Evolutionary conservation across 2,888 invertebrate species (phyloP), one percentile per base, ranked within the genome.

Genomic region (Xestia ashworthii): DNA sequence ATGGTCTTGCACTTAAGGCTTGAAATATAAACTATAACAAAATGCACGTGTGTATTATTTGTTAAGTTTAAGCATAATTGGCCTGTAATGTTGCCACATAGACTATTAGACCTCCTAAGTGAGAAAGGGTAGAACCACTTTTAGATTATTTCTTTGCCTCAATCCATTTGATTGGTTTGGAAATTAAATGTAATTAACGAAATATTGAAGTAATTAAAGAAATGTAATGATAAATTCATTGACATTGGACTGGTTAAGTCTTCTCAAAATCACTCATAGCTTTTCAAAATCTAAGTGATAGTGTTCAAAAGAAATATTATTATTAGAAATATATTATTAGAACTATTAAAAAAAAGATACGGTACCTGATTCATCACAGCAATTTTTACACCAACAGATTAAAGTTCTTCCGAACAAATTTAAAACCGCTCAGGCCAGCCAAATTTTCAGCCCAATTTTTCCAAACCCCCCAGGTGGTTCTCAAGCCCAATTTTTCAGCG

Each of bases 401-500:
- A 77, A 48, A n/a, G 22, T n/a, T 14, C 11, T 55, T 25, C 1
- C 14, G 14, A 48, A 76, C 4, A 53, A 48, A 11, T 55, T 55
- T 55, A 55, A 64, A 78, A 46, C 53, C 16, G 8, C 5, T 25
- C n/a, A 22, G 14, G 32, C 12, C 22, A 79, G 5, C 4, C n/a
- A 16, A 79, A 60, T 71, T 77, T 48, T 46, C 32, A 25, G 32
- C 6, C 16, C 55, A 64, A 48, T 75, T 67, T 77, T 73, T 58
- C 62, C 16, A 8, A 25, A 11, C 3, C 41, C 53, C 19, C 32
- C 58, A 62, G 70, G 55, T 50, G 60, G 44, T 67, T 55, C 32
- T 48, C 67, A 38, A 64, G 67, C 38, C 66, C 71, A 81, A 81
- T 71, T 78, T 82, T 74, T 74, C 70, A 81, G n/a, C 8, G 16